Evolutionary conservation across 2,888 invertebrate genomes (phyloP), one percentile per base, ranked within the genome.

Genomic region (Coelogynopora nodosa): DNA sequence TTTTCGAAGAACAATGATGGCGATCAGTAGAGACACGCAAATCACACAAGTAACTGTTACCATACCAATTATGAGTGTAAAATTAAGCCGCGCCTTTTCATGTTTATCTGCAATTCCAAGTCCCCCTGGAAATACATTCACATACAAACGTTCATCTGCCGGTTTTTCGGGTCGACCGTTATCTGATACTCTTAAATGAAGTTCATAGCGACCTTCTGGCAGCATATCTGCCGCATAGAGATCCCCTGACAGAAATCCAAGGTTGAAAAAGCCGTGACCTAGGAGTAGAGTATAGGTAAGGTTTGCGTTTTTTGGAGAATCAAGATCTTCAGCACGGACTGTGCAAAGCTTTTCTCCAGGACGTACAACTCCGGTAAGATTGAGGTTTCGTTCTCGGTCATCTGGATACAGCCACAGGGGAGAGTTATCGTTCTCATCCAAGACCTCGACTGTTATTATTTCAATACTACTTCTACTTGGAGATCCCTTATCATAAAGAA

Each of bases 381-480:
- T 86, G 23, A 86, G 31, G 13, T 27, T 85, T 0, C 31, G 67
- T 29, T 86, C 31, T 28, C 31, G n/a, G 1, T 5, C 80, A 30
- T 80, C 28, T 31, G 86, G 86, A 84, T 31, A 84, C 1, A 28
- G 10, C 86, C 86, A 86, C 27, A 30, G 30, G 10, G 86, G 86
- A 27, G 86, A 1, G 31, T 86, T 86, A 26, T 86, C 86, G 86
- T 86, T 86, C 18, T 30, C 84, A 31, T 86, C 86, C 0, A 85
- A 29, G 26, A 86, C 67, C 27, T 85, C 84, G 0, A 86, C 84
- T 23, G 67, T 86, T 0, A 86, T 67, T 1, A 29, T 27, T 67
- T 85, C 83, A 86, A 85, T 67, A n/a, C 67, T 86, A 2, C 49
- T 31, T 31, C 31, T 31, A 0, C 13, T 0, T 84, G 86, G 86